These are phyloP conservation scores for Chrysodeixis includens DNA, from an alignment of 2,888 invertebrate genomes.

Conservation along the genomic window DNA sequence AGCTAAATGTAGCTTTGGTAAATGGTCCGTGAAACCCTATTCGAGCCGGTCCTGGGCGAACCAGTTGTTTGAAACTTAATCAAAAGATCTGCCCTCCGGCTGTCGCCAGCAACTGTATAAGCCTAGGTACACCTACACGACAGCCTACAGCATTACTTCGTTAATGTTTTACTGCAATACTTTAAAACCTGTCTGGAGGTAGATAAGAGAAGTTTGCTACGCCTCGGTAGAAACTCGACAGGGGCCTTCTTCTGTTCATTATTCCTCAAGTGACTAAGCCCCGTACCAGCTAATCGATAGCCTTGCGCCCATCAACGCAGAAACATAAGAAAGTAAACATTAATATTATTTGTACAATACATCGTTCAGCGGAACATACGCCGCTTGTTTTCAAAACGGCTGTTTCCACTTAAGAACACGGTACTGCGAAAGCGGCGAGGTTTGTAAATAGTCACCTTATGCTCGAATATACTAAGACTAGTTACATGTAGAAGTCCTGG, in stretches of 20 bases:
- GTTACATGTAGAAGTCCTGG: not conserved
- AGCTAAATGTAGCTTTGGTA: not conserved
- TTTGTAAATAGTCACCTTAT: conserved; percentile 72
- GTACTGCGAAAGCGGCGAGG: conserved; percentile 68
- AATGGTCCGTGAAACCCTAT: not conserved
- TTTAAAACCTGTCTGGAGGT: conserved; percentile 5
- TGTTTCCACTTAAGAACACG: conserved; percentile 73
- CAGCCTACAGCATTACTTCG: conserved; percentile 4
- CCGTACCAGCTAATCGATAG: conserved; percentile 20
- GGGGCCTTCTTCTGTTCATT: not conserved
- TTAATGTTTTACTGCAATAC: conserved; percentile 6
- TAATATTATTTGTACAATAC: conserved; percentile 65
- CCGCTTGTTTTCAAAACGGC: conserved; percentile 78
- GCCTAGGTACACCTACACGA: conserved; percentile 1
- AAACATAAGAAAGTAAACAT: conserved; percentile 52
- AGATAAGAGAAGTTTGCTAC: not conserved
- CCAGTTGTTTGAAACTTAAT: conserved; percentile 4
- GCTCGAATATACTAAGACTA: conserved; percentile 53
- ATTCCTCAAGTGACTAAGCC: not conserved
- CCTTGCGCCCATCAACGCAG: conserved; percentile 25
- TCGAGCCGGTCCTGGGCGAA: conserved; percentile 4
- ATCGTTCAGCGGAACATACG: conserved; percentile 68
- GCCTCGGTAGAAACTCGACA: not conserved
- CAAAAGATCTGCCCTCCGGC: conserved; percentile 4
- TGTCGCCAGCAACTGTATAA: not conserved